Base-by-base conservation (phyloP, 2,113 vertebrate genomes). In the Bufo bufo region DNA sequence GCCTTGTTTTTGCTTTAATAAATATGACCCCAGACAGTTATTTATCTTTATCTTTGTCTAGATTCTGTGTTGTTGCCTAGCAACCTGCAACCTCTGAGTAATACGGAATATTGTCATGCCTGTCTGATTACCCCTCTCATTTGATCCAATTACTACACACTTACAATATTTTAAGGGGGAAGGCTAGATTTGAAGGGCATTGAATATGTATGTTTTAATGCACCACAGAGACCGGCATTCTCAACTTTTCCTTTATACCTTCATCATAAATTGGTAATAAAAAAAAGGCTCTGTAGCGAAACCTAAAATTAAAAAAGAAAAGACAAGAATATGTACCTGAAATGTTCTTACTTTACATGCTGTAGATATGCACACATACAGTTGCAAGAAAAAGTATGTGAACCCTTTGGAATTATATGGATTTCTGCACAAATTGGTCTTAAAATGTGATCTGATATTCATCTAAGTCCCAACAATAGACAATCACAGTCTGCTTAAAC, bases 61-160 rank as follows among this genome's bases (percentile, higher is more conserved):
- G 82, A 69, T 69, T 84, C 65, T 71, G 49, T 84, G 63, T 65
- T 84, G 82, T 84, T 71, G 82, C 82, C 82, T 69, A 84, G 82
- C 82, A 84, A 84, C 82, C 47, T 69, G 63, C 82, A 84, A 71
- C 82, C 82, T 71, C 82, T 71, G 82, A 71, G 82, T 69, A 84
- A 84, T 84, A 71, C 82, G 54, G 82, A 84, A 84, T 69, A 71
- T 84, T 84, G 82, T 84, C 65, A 84, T 84, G 82, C 82, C 82
- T 84, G 82, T 84, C 82, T 84, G 82, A 84, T 84, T 84, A 84
- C 82, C 82, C 82, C 82, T 84, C 82, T 84, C 82, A 84, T 84
- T 84, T 84, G 82, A 84, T 84, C 82, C 82, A 84, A 84, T 84
- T 84, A 84, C 82, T 84, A 54, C 47, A 69, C 59, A 84, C 82